phyloP scores from a whole-genome alignment of 2,888 invertebrate genomes.

The Pandemis cinnamomeana region DNA sequence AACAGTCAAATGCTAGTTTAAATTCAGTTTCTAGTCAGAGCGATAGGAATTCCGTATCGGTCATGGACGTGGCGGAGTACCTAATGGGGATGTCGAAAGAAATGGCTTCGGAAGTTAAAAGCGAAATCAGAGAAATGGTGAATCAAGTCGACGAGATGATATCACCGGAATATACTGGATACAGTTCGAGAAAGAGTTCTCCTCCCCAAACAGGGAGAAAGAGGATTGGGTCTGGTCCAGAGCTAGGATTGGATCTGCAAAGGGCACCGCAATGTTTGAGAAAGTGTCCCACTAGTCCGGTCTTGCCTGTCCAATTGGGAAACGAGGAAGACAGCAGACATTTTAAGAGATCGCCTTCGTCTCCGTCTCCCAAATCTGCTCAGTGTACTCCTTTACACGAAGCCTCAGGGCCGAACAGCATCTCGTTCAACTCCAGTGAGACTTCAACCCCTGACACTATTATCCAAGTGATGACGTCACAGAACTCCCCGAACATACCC shows the following conservation, averaged over 20 bases:
- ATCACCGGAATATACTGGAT: conserved; percentile 76
- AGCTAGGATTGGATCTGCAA: conserved; percentile 72
- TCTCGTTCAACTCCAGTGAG: conserved; percentile 82
- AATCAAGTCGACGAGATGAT: conserved; percentile 89
- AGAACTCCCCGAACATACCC: conserved; percentile 73
- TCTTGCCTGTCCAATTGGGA: conserved; percentile 64
- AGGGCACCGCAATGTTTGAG: conserved; percentile 61
- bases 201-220: conserved; percentile 75
- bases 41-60: conserved; percentile 88
- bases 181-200: conserved; percentile 72
- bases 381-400: conserved; percentile 77
- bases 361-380: conserved; percentile 74
- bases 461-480: conserved; percentile 75
- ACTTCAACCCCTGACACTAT: conserved; percentile 82
- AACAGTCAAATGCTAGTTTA: conserved; percentile 79
- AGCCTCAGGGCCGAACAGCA: conserved; percentile 74
- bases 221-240: conserved; percentile 77
- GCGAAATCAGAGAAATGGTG: conserved; percentile 89
- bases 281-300: conserved; percentile 80
- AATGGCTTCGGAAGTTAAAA: conserved; percentile 92
- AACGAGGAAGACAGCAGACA: conserved; percentile 67
- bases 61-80: conserved; percentile 90
- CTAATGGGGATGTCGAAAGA: conserved; percentile 90
- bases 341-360: conserved; percentile 65
- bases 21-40: conserved; percentile 85